Conservation (phyloP, 2,888 invertebrate species). For the Brenthis daphne region DNA sequence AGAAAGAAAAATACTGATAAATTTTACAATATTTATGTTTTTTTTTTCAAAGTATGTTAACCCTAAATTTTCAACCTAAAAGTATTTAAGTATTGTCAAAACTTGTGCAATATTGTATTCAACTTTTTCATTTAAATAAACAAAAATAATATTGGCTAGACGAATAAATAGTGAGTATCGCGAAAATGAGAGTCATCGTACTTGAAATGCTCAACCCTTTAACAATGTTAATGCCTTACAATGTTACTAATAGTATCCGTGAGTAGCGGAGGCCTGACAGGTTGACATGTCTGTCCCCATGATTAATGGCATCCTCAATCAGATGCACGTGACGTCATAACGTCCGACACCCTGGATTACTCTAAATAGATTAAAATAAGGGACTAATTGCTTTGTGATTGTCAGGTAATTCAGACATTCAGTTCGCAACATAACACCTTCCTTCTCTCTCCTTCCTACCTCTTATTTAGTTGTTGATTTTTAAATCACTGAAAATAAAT, state of each 20-base stretch:
- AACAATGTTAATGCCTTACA: conserved; percentile 37
- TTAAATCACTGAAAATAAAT: too few species aligned
- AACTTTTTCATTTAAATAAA: too few species aligned
- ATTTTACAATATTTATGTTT: too few species aligned
- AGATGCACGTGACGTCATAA: conserved; percentile 74
- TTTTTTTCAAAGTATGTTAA: too few species aligned
- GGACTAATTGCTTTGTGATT: conserved; percentile 30
- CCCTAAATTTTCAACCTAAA: too few species aligned
- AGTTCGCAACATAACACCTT: too few species aligned
- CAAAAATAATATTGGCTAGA: too few species aligned
- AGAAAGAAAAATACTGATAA: too few species aligned
- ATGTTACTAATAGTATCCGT: conserved; percentile 39
- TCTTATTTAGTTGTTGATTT: too few species aligned
- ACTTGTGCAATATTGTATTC: too few species aligned
- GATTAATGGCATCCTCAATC: conserved; percentile 56
- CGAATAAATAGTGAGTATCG: neutral
- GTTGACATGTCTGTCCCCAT: conserved; percentile 42
- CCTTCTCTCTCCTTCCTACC: too few species aligned
- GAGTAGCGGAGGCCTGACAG: conserved; percentile 52
- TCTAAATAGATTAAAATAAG: conserved; percentile 38
- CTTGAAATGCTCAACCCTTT: conserved; percentile 29
- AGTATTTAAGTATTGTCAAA: too few species aligned
- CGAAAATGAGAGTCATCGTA: conserved; percentile 34
- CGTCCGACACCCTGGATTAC: conserved; percentile 37
- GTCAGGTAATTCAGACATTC: neutral